A percentile compares a stretch with the other conserved stretches of the same genome.
Conservation (phyloP, 35 echinoderm and acorn worm genomes). For the Apostichopus japonicus region DNA sequence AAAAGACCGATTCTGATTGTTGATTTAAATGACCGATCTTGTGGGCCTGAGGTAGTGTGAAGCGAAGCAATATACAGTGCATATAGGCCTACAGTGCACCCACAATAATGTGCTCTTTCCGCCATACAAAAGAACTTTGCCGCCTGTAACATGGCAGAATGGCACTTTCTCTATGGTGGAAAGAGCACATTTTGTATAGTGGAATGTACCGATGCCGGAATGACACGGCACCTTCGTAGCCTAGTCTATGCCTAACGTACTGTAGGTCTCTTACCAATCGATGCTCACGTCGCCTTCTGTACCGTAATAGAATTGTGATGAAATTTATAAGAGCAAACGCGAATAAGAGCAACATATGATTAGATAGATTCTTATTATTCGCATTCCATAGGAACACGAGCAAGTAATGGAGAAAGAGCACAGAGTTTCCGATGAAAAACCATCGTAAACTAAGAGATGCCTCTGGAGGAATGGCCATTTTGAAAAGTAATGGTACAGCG, state of each 20-base stretch:
- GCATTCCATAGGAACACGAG: not conserved
- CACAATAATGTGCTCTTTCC: too few relatives aligned
- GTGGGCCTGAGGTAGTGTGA: too few relatives aligned
- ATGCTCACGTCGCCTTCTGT: slow-evolving; percentile 22
- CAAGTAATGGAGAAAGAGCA: slow-evolving; percentile 33
- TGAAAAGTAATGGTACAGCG: not conserved
- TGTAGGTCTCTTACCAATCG: not conserved
- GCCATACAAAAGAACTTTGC: too few relatives aligned
- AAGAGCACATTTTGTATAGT: too few relatives aligned
- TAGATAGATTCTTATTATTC: not conserved
- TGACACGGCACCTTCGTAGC: not conserved
- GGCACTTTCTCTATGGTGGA: too few relatives aligned
- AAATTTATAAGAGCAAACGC: slow-evolving; percentile 41
- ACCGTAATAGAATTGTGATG: slow-evolving; percentile 27
- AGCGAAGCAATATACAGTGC: too few relatives aligned
- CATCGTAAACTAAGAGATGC: slow-evolving; percentile 36
- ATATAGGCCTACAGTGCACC: too few relatives aligned
- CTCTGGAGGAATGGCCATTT: slow-evolving; percentile 43
- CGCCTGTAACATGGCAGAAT: too few relatives aligned
- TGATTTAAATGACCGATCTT: too few relatives aligned
- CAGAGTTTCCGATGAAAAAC: slow-evolving; percentile 46
- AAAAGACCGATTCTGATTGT: too few relatives aligned
- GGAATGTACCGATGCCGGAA: too few relatives aligned
- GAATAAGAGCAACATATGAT: slow-evolving; percentile 18
- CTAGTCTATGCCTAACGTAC: not conserved